These are phyloP conservation scores for Sympetrum striolatum DNA, from an alignment of 2,888 invertebrate genomes.

Conservation along the genomic window DNA sequence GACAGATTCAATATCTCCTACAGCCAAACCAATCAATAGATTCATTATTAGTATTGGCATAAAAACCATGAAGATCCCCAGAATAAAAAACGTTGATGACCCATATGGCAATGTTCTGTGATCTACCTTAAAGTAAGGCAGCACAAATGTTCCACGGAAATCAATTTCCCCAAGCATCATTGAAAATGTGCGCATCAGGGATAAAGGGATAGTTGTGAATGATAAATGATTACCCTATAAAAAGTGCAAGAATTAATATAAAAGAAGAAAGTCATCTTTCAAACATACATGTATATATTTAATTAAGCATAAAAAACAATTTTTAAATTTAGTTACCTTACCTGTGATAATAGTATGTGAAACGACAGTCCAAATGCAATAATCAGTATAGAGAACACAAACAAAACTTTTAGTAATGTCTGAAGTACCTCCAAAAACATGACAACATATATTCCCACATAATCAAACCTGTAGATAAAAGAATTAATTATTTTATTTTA, in stretches of 20 bases:
- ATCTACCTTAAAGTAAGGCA: conserved; percentile 61
- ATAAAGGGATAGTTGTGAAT: conserved; percentile 78
- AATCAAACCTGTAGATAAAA: conserved; percentile 61
- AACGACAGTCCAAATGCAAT: conserved; percentile 90
- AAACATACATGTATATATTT: background rate
- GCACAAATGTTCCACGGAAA: conserved; percentile 84
- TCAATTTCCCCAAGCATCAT: conserved; percentile 94
- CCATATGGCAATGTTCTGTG: conserved; percentile 69
- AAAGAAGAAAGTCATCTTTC: background rate
- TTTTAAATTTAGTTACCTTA: conserved; percentile 56
- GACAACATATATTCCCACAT: conserved; percentile 89
- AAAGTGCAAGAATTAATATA: background rate
- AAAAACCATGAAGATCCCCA: conserved; percentile 84
- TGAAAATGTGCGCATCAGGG: conserved; percentile 80
- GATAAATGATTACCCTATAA: conserved; percentile 77
- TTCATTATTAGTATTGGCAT: conserved; percentile 96
- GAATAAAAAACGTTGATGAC: conserved; percentile 76
- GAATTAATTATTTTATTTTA: conserved; percentile 13
- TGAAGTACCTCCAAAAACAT: conserved; percentile 92
- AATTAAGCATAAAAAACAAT: background rate
- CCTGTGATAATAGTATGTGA: conserved; percentile 80
- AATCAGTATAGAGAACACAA: conserved; percentile 88
- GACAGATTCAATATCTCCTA: conserved; percentile 92
- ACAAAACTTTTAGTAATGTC: conserved; percentile 82
- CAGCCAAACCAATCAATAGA: conserved; percentile 90